phyloP scores from a whole-genome alignment of 64 coral and sea anemone genomes.

The Porites lutea region DNA sequence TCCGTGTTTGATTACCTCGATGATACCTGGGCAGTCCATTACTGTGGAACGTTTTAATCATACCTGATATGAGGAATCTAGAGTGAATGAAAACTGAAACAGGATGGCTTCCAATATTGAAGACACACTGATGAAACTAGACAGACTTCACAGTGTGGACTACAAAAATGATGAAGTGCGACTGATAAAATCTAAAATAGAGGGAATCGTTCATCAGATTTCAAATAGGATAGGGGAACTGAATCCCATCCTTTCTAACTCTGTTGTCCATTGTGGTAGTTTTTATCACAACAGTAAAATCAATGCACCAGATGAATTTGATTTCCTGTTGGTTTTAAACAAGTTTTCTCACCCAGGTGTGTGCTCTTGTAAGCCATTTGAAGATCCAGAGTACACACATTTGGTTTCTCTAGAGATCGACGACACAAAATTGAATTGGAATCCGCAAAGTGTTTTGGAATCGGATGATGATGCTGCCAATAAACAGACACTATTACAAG shows the following conservation, averaged over 20 bases:
- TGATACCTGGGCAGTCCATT: no score
- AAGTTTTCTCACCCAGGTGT: slow-evolving; percentile 32
- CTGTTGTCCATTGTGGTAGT: slow-evolving; percentile 46
- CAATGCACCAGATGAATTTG: slow-evolving; percentile 52
- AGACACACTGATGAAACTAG: slow-evolving; percentile 49
- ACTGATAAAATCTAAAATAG: slow-evolving; percentile 59
- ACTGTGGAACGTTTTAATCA: no score
- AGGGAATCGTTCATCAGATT: slow-evolving; percentile 28
- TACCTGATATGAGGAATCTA: no score
- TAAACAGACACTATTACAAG: neutral
- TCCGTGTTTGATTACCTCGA: no score
- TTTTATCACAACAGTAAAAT: slow-evolving; percentile 71
- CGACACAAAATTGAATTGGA: slow-evolving; percentile 8
- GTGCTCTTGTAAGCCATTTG: slow-evolving; percentile 47
- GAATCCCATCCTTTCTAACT: slow-evolving; percentile 57
- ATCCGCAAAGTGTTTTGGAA: neutral
- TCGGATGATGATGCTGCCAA: neutral
- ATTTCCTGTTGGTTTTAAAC: slow-evolving; percentile 57
- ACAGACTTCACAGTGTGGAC: slow-evolving; percentile 42
- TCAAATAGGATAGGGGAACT: slow-evolving; percentile 21
- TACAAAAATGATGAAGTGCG: slow-evolving; percentile 39
- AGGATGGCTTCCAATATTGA: slow-evolving; percentile 54
- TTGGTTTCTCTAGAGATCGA: slow-evolving; percentile 42
- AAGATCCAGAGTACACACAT: slow-evolving; percentile 46
- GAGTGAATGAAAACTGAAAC: neutral